These are phyloP conservation scores for Ceyx erithaca DNA, from an alignment of 2,797 vertebrate genomes.

Conservation along the genomic window DNA sequence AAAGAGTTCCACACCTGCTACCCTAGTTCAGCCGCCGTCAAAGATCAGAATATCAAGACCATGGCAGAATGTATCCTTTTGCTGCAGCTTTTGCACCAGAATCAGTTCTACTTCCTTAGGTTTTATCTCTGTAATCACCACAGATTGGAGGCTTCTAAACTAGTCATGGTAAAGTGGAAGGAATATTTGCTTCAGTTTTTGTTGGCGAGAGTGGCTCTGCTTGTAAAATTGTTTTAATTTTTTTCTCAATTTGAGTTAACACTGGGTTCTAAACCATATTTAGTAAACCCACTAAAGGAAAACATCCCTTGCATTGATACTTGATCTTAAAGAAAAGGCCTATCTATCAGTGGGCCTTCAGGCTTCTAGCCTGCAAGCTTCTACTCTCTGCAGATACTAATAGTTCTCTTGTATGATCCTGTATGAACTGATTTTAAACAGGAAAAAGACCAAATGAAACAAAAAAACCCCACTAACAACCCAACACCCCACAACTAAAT, in stretches of 20 bases:
- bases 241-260: background rate
- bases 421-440: background rate
- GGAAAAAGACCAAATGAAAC: background rate
- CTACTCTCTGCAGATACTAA: background rate
- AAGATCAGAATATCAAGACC: conserved; percentile 85
- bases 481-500: background rate
- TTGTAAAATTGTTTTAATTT: background rate
- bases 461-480: too few relatives aligned
- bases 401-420: background rate
- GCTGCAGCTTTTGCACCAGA: background rate
- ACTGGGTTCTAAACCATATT: background rate
- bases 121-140: background rate
- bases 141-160: background rate
- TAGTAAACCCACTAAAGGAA: background rate
- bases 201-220: background rate
- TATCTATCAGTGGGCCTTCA: background rate
- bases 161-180: background rate
- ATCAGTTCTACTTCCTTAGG: background rate
- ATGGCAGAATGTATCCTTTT: conserved; percentile 95
- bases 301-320: background rate
- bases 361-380: background rate
- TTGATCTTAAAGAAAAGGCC: background rate
- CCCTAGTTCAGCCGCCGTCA: conserved; percentile 80
- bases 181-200: background rate
- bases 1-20: conserved; percentile 92